A percentile compares a stretch with the other conserved stretches of the same genome.
phyloP scores from a whole-genome alignment of 2,113 vertebrate genomes.

The Himantopus leucocephalus region DNA sequence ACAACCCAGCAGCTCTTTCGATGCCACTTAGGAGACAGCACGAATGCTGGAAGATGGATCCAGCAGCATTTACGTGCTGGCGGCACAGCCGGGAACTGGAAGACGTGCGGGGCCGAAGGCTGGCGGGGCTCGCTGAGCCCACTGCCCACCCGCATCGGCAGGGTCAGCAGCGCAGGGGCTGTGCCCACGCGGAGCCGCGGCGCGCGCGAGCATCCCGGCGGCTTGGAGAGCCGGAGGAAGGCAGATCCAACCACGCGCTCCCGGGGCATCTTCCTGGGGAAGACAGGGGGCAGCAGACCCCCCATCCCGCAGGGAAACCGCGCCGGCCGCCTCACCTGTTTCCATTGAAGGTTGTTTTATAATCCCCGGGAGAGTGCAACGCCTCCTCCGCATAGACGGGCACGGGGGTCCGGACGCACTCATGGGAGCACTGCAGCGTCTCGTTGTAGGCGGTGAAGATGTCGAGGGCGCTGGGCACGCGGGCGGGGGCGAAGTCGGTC shows the following conservation, averaged over 20 bases:
- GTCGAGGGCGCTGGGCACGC: conserved; percentile 94
- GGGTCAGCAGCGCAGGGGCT: accelerated
- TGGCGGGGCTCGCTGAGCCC: neutral
- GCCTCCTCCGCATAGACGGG: conserved; percentile 91
- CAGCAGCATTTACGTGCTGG: neutral
- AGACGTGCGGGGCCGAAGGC: accelerated
- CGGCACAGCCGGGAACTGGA: neutral
- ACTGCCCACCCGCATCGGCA: accelerated
- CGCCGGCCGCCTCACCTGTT: conserved; percentile 79
- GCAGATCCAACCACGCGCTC: neutral
- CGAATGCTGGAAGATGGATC: neutral
- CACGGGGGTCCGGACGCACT: conserved; percentile 89
- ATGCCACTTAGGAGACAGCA: neutral
- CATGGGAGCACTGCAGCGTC: conserved; percentile 95
- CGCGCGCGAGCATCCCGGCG: accelerated
- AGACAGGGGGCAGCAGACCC: accelerated
- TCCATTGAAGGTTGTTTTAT: conserved; percentile 93
- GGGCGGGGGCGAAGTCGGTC: conserved; percentile 92
- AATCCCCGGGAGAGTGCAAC: conserved; percentile 88
- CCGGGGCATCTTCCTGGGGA: neutral
- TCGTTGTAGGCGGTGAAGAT: conserved; percentile 99
- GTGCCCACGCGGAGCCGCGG: accelerated
- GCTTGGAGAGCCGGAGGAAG: accelerated
- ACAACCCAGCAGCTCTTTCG: neutral
- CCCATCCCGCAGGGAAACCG: accelerated